phyloP scores from a whole-genome alignment of 1,140 invertebrate species.

The Aricia agestis region DNA sequence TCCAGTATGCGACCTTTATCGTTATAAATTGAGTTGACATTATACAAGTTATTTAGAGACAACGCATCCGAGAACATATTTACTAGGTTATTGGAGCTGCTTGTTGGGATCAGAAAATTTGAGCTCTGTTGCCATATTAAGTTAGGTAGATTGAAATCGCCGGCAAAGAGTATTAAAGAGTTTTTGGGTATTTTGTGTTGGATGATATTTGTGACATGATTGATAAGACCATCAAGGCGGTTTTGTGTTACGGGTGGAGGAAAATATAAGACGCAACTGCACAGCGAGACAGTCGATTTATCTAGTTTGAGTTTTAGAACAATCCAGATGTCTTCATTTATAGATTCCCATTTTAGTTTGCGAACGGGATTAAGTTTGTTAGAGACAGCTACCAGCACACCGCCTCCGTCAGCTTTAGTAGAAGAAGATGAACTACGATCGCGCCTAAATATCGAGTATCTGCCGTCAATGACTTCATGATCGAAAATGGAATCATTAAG shows the following conservation, averaged over 20 bases:
- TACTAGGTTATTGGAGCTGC: neutral
- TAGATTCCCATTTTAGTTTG: constrained; percentile 7
- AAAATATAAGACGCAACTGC: constrained; percentile 20
- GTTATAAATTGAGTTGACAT: too few species aligned
- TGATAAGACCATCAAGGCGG: neutral
- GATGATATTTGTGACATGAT: too few species aligned
- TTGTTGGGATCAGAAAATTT: neutral
- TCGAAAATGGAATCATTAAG: neutral
- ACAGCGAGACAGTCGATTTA: neutral
- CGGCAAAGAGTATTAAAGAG: too few species aligned
- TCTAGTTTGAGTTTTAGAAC: constrained; percentile 12
- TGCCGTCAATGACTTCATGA: constrained; percentile 1
- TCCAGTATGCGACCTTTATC: too few species aligned
- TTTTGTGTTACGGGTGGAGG: neutral
- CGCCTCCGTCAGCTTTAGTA: neutral
- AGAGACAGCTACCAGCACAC: neutral
- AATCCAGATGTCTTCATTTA: constrained; percentile 24
- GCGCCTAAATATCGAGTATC: constrained; percentile 18
- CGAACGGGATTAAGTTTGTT: constrained; percentile 11
- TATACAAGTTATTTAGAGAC: too few species aligned
- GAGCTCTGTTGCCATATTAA: neutral
- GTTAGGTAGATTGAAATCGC: too few species aligned
- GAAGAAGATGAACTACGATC: constrained; percentile 11
- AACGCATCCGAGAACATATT: too few species aligned
- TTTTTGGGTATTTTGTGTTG: too few species aligned